Conservation (phyloP, 2,113 vertebrate species). For the Tautogolabrus adspersus region DNA sequence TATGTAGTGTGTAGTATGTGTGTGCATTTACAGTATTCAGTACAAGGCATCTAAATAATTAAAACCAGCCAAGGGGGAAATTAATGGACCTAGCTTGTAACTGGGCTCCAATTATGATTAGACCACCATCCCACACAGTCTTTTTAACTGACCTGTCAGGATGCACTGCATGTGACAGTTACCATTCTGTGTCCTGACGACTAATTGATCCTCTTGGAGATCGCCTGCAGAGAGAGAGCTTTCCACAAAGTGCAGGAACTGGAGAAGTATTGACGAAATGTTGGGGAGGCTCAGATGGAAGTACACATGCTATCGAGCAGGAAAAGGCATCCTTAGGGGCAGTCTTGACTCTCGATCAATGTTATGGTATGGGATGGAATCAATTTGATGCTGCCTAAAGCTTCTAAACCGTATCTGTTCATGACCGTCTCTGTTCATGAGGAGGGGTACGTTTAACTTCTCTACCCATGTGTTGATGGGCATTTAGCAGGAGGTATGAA, state of each 20-base stretch:
- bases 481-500: constrained; percentile 28
- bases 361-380: constrained; percentile 40
- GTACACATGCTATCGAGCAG: constrained; percentile 53
- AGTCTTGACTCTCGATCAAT: constrained; percentile 52
- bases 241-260: constrained; percentile 51
- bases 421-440: constrained; percentile 6
- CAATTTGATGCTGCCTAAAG: constrained; percentile 28
- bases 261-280: constrained; percentile 64
- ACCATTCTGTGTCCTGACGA: constrained; percentile 18
- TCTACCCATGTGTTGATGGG: not conserved
- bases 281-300: constrained; percentile 50
- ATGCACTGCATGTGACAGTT: constrained; percentile 47
- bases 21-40: constrained; percentile 51
- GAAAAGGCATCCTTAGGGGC: constrained; percentile 36
- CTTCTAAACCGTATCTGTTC: constrained; percentile 6
- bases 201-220: constrained; percentile 64
- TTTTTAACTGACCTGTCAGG: constrained; percentile 54
- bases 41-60: constrained; percentile 61
- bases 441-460: constrained; percentile 7
- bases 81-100: constrained; percentile 51
- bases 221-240: constrained; percentile 43
- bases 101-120: constrained; percentile 52
- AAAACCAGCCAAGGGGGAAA: constrained; percentile 59
- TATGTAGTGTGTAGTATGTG: constrained; percentile 5
- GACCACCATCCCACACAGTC: constrained; percentile 32